These are phyloP conservation scores for Zoanthus gigantus DNA, from an alignment of 92 coral and sea anemone species.

Conservation along the genomic window DNA sequence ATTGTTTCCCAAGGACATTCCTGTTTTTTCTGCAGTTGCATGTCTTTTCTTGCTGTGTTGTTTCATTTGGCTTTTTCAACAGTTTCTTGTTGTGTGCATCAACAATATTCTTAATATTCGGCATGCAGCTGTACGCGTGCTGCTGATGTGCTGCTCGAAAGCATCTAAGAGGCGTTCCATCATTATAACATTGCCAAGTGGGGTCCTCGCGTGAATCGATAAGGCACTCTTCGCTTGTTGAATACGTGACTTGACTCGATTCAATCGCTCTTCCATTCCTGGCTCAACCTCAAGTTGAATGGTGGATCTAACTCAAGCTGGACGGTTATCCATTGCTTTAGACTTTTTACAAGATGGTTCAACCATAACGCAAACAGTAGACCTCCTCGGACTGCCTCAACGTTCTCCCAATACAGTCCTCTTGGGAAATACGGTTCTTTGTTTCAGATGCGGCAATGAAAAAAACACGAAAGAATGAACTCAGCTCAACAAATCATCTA, in stretches of 20 bases:
- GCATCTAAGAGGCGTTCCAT: constrained; percentile 31
- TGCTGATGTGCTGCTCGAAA: not conserved
- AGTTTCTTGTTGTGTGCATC: too few relatives aligned
- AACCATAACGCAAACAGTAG: not conserved
- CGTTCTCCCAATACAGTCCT: too few relatives aligned
- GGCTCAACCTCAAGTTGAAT: constrained; percentile 14
- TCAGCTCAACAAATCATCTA: too few relatives aligned
- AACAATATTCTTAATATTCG: too few relatives aligned
- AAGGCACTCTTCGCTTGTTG: not conserved
- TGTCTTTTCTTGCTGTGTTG: too few relatives aligned
- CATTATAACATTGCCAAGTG: constrained; percentile 37
- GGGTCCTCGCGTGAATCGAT: not conserved
- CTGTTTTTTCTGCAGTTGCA: too few relatives aligned
- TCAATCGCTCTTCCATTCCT: not conserved
- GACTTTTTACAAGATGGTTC: constrained; percentile 27
- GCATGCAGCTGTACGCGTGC: not conserved
- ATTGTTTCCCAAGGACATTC: too few relatives aligned
- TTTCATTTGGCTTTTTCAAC: too few relatives aligned
- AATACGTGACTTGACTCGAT: constrained; percentile 34
- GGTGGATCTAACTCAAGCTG: constrained; percentile 12
- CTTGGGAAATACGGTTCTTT: too few relatives aligned
- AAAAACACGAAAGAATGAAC: too few relatives aligned
- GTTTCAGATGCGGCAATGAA: too few relatives aligned
- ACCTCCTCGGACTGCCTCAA: too few relatives aligned
- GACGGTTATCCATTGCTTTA: not conserved